These are phyloP conservation scores for Drosophila teissieri DNA, from an alignment of 1,140 invertebrate species.

Conservation along the genomic window DNA sequence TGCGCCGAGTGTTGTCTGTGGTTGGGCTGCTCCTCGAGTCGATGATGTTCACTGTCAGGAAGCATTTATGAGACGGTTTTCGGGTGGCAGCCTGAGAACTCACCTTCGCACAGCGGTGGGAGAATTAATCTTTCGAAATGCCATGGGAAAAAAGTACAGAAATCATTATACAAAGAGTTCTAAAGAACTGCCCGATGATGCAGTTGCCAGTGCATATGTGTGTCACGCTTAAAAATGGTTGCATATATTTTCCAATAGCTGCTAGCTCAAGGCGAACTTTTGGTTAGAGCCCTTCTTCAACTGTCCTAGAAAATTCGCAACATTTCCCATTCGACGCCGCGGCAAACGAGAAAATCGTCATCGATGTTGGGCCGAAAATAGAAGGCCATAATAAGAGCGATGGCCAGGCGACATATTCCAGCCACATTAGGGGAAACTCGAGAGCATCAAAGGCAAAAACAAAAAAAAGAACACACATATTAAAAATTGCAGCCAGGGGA, in stretches of 20 bases:
- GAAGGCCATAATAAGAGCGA: conserved; percentile 47
- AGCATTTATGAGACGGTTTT: conserved; percentile 29
- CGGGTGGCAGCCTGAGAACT: conserved; percentile 20
- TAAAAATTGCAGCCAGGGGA: conserved; percentile 51
- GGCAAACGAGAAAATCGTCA: conserved; percentile 39
- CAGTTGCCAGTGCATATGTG: too few species aligned
- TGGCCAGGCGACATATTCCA: conserved; percentile 42
- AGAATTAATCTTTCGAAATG: conserved; percentile 17
- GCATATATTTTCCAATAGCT: too few species aligned
- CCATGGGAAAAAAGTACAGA: conserved; percentile 23
- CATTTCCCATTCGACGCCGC: conserved; percentile 9
- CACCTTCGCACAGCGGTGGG: conserved; percentile 10
- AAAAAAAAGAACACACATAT: conserved; percentile 50
- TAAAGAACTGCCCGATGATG: background rate
- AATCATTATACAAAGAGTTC: background rate
- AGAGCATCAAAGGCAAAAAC: conserved; percentile 61
- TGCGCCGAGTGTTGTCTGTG: conserved; percentile 34
- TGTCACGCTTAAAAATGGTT: too few species aligned
- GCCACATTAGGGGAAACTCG: conserved; percentile 46
- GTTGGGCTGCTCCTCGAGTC: conserved; percentile 16
- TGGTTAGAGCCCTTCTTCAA: too few species aligned
- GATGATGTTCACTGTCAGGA: conserved; percentile 43
- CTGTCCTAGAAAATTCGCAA: conserved; percentile 14
- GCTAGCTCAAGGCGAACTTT: background rate
- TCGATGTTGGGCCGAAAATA: conserved; percentile 56